Base-by-base conservation (phyloP, 2,113 vertebrate species). In the Cacatua alba region DNA sequence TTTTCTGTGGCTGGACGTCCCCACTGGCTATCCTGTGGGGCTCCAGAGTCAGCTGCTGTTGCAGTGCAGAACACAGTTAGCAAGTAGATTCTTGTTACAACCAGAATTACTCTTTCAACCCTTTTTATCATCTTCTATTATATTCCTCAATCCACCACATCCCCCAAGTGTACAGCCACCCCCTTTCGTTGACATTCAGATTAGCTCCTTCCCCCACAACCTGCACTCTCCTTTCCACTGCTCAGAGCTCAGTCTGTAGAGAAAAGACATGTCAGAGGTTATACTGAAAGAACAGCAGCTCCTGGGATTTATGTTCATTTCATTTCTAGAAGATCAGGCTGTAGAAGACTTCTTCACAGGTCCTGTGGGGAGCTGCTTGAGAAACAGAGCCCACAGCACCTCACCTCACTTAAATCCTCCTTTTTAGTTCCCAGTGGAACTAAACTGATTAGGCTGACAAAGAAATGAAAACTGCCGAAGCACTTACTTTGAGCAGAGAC, bases 391-490 rank as follows among this genome's bases (percentile, higher is more conserved):
- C 88, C 67, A 35, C 71, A 82, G 84, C 64, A 82, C 46, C 85
- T 86, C 80, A 46, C 29, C 51, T 95, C 55, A 37, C 83, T 91
- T 91, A 88, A 93, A 75, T 81, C 67, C 53, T 93, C 63, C 65
- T 78, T 65, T 96, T 78, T 23, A 39, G 74, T n/a, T 97, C 92
- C 84, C 89, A 20, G 60, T 70, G 95, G 94, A 55, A 83, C 87
- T 87, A 94, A 97, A 83, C 87, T 87, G 95, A 97, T 96, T 78
- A 95, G 82, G 79, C 90, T 97, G 96, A 91, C 52, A 82, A 70
- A 93, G 95, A 95, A 94, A 69, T 17, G 33, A 86, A 81, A 93
- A 82, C 88, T 87, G 76, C 89, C 77, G 83, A 89, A 88, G 79
- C 25, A 31, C 79, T 94, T 68, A 13, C 46, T 67, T 7, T 33